Conservation (phyloP, 2,888 invertebrate species). For the Azorinus chamasolen region DNA sequence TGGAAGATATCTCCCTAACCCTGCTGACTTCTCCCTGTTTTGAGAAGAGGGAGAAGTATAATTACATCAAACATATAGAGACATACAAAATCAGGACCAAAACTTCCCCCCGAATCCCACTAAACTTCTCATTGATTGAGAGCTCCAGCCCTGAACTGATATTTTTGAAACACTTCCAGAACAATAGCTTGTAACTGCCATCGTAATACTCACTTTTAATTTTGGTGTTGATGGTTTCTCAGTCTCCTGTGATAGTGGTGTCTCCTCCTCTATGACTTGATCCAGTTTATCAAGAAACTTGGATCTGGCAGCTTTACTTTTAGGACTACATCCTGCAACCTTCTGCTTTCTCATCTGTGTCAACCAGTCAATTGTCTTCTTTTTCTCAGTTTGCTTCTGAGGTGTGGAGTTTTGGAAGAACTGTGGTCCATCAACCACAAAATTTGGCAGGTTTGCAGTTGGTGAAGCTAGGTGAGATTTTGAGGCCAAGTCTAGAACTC, state of each 20-base stretch:
- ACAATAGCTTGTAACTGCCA: no score
- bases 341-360: constrained; percentile 69
- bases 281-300: constrained; percentile 41
- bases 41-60: no score
- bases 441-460: constrained; percentile 73
- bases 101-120: no score
- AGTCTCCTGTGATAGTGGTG: not conserved
- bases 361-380: constrained; percentile 71
- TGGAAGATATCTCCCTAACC: no score
- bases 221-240: not conserved
- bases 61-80: no score
- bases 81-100: no score
- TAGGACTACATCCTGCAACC: constrained; percentile 17
- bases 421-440: constrained; percentile 66
- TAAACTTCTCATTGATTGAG: no score
- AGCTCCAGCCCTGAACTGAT: no score
- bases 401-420: constrained; percentile 27
- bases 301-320: constrained; percentile 11
- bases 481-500: constrained; percentile 13
- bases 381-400: constrained; percentile 36
- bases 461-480: constrained; percentile 58
- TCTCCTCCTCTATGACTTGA: constrained; percentile 14
- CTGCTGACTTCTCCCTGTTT: no score
- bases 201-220: not conserved
- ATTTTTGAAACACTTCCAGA: no score